phyloP scores from a whole-genome alignment of 2,888 invertebrate species.

The Tetranychus piercei region DNA sequence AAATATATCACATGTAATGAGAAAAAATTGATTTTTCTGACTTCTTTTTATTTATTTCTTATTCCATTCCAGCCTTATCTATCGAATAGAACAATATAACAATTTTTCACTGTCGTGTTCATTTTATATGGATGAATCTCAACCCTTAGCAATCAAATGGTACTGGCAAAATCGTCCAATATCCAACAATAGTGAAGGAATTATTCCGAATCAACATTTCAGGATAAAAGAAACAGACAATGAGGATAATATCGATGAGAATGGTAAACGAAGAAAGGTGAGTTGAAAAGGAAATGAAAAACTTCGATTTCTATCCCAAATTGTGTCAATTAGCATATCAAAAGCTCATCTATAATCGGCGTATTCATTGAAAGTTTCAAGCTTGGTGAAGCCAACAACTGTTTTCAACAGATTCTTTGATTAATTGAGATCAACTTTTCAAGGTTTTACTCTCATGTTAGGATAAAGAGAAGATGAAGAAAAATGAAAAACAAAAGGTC shows the following conservation, averaged over 20 bases:
- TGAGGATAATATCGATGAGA: neutral
- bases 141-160: conserved; percentile 16
- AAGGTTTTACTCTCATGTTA: no score
- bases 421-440: no score
- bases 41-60: neutral
- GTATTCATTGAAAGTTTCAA: no score
- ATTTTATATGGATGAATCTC: conserved; percentile 14
- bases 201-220: conserved; percentile 11
- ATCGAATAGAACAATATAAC: conserved; percentile 8
- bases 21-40: neutral
- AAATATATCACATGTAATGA: neutral
- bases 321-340: no score
- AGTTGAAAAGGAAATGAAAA: neutral
- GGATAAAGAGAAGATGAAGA: no score
- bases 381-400: no score
- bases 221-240: conserved; percentile 8
- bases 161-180: conserved; percentile 18
- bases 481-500: no score
- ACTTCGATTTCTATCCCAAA: no score
- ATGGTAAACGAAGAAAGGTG: conserved; percentile 4
- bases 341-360: no score
- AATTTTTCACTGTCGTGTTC: conserved; percentile 16
- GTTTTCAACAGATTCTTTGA: no score
- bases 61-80: neutral
- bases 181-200: conserved; percentile 16